Conservation (phyloP, 2,113 vertebrate species). For the Asarcornis scutulata region DNA sequence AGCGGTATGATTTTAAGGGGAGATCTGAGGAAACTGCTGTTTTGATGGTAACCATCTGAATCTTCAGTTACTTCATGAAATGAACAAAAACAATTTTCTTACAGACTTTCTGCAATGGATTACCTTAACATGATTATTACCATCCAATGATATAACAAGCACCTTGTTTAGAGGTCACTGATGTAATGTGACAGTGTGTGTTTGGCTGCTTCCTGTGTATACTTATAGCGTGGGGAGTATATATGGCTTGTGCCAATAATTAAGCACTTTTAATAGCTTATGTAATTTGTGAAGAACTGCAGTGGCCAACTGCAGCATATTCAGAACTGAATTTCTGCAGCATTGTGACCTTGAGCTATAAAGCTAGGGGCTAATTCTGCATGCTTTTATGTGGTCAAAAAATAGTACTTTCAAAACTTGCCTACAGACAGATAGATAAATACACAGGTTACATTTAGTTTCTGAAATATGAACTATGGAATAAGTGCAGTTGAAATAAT, state of each 20-base stretch:
- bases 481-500: background rate
- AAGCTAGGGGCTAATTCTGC: background rate
- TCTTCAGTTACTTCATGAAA: background rate
- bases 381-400: background rate
- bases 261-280: background rate
- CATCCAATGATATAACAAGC: rapidly evolving
- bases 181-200: background rate
- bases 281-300: background rate
- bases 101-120: background rate
- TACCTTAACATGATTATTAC: background rate
- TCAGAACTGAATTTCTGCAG: background rate
- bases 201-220: background rate
- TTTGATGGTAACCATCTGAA: background rate
- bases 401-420: background rate
- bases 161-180: background rate
- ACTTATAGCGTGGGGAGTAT: background rate
- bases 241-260: background rate
- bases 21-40: background rate
- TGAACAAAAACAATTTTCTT: background rate
- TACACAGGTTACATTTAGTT: background rate
- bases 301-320: background rate
- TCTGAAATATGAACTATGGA: background rate
- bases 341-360: background rate
- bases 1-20: background rate
- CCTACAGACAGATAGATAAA: background rate